These are phyloP conservation scores for Macrobrachium rosenbergii DNA, from an alignment of 1,140 invertebrate genomes.

Conservation along the genomic window DNA sequence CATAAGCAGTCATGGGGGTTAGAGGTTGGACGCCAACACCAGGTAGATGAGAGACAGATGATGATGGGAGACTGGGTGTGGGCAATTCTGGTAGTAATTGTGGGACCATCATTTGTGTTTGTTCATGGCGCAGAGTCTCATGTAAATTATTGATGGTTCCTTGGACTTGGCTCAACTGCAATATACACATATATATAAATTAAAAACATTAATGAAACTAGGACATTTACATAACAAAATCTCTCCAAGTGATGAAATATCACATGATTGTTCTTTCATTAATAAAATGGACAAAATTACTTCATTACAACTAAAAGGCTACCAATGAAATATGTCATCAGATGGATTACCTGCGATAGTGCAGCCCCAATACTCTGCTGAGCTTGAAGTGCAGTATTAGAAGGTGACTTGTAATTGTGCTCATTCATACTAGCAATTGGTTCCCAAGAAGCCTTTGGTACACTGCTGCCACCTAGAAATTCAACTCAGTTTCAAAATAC, in stretches of 20 bases:
- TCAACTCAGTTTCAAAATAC: neutral
- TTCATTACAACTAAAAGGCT: too few species aligned
- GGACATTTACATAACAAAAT: neutral
- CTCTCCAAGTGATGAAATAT: neutral
- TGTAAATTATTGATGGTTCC: slow-evolving; percentile 61
- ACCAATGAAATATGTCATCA: too few species aligned
- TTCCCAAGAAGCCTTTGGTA: slow-evolving; percentile 55
- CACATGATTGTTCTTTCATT: too few species aligned
- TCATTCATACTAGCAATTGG: slow-evolving; percentile 21
- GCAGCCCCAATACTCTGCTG: slow-evolving; percentile 47
- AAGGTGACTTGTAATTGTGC: slow-evolving; percentile 32
- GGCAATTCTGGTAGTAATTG: slow-evolving; percentile 12
- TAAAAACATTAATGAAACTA: neutral
- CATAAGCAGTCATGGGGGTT: slow-evolving; percentile 55
- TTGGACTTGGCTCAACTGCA: slow-evolving; percentile 60
- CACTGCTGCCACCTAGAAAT: slow-evolving; percentile 49
- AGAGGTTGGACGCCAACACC: slow-evolving; percentile 17
- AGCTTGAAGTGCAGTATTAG: slow-evolving; percentile 54
- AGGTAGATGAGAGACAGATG: neutral
- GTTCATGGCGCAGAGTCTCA: slow-evolving; percentile 48
- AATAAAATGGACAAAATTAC: too few species aligned
- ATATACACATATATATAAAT: neutral
- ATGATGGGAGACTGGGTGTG: slow-evolving; percentile 3
- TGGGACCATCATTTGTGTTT: slow-evolving; percentile 40
- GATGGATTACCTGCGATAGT: slow-evolving; percentile 35